Evolutionary conservation across 1,140 invertebrate species (phyloP), one percentile per base, ranked within the genome.

Genomic region (Heliconius hewitsoni): DNA sequence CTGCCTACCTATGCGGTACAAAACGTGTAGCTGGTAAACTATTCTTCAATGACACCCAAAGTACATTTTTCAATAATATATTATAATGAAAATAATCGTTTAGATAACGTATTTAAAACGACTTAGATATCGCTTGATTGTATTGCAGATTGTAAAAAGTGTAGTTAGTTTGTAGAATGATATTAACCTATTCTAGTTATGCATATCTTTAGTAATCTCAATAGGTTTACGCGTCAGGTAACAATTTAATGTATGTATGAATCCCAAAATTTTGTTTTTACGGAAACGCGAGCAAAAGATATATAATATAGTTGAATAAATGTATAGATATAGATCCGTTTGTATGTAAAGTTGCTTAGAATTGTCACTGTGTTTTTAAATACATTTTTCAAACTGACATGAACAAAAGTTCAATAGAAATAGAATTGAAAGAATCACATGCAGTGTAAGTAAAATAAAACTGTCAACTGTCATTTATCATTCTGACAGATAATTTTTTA

Each of bases 111-210:
- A 92, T 90, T 89, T 91, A 88, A 91, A 89, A 87, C 81, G 83
- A 91, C 81, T 91, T 92, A 92, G 90, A 86, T 89, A 89, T 91
- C 87, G 91, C 91, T 93, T 93, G 85, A 89, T 87, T 84, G 88
- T 91, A 89, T 81, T 89, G 92, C 85, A 89, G 87, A 89, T 89
- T 93, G 91, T 93, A 94, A 91, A 94, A 94, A 94, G 89, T 94
- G 91, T 94, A 94, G 92, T 94, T 94, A 94, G 91, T 91, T 72
- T 90, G 89, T 94, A 94, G 93, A 93, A 87, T 82, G 83, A 89
- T 89, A 93, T 89, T 93, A 91, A 92, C 88, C 87, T 90, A 89
- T 92, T 92, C 87, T 92, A 93, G 91, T 89, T 92, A 92, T 90
- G 91, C 91, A 94, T 94, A 94, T 94, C 93, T 91, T 85, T 93